These are phyloP conservation scores for Notamacropus eugenii DNA, from an alignment of 2,797 vertebrate genomes.

Conservation along the genomic window DNA sequence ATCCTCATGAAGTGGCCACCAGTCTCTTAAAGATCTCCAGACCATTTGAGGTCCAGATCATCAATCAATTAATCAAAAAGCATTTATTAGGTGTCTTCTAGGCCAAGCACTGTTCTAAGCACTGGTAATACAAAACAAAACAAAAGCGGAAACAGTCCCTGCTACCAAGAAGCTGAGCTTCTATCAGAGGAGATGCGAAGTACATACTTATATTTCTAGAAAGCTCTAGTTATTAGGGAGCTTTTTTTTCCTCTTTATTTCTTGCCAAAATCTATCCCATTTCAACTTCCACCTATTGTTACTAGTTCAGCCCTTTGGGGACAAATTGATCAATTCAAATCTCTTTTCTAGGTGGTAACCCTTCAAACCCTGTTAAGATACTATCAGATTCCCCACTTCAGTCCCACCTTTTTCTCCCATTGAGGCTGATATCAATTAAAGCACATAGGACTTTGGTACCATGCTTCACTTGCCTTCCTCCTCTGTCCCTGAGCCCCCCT, in stretches of 20 bases:
- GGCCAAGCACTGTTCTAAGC: neutral
- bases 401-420: no score
- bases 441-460: neutral
- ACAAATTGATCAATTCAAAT: neutral
- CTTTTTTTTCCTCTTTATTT: neutral
- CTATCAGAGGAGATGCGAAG: no score
- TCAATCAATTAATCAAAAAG: neutral
- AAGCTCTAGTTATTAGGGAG: neutral
- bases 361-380: neutral
- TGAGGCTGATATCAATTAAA: neutral
- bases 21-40: neutral
- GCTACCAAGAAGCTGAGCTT: no score
- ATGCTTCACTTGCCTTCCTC: neutral
- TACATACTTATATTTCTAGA: neutral
- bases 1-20: neutral
- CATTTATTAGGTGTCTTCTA: neutral
- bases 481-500: neutral
- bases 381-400: neutral
- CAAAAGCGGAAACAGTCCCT: neutral
- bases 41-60: neutral
- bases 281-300: neutral
- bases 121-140: neutral
- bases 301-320: neutral
- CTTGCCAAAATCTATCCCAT: neutral
- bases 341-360: neutral